Evolutionary conservation across 2,888 invertebrate species (phyloP), one percentile per base, ranked within the genome.

Genomic region (Nomada flava): DNA sequence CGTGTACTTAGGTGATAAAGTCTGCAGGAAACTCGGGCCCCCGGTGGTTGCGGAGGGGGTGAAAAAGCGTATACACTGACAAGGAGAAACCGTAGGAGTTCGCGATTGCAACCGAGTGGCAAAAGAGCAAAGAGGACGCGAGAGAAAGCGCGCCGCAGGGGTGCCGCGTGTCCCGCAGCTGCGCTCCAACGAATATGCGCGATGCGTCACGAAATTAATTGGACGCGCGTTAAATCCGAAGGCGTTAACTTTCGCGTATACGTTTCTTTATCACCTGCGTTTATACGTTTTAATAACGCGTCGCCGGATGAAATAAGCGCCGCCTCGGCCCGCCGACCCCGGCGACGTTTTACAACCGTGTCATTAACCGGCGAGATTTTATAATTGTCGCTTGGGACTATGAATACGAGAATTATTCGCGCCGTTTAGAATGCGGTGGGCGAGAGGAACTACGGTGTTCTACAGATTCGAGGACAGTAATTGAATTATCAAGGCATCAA

Each of bases 191-290:
- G 82, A 83, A 80, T 84, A 75, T 74, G 80, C 74, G 71, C 79
- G 77, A 76, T 78, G 81, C 79, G 88, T 88, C 88, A 76, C 82
- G 76, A 86, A 88, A 88, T 88, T 88, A 88, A 88, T 89, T 88
- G 88, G 89, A 85, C 73, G 82, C 77, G 60, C 81, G 85, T 88
- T 89, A 83, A 88, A 87, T 84, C 87, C 84, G 79, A 81, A 83
- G 83, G 85, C 83, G 82, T 72, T 86, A 84, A 85, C 82, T 83
- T 84, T 86, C 87, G 80, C 80, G 79, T 78, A 74, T 73, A 70
- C 69, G 77, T 76, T 88, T 77, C 80, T 87, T 88, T 88, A 88
- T 87, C 87, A 76, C 77, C 62, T 72, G 62, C 79, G 81, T 82
- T 86, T 72, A 86, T 88, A 83, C 75, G 69, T 87, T 86, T 88